A percentile compares a stretch with the other conserved stretches of the same genome.
These are phyloP conservation scores for Trachythela sp. DNA, from an alignment of 64 coral and sea anemone species.

Conservation along the genomic window DNA sequence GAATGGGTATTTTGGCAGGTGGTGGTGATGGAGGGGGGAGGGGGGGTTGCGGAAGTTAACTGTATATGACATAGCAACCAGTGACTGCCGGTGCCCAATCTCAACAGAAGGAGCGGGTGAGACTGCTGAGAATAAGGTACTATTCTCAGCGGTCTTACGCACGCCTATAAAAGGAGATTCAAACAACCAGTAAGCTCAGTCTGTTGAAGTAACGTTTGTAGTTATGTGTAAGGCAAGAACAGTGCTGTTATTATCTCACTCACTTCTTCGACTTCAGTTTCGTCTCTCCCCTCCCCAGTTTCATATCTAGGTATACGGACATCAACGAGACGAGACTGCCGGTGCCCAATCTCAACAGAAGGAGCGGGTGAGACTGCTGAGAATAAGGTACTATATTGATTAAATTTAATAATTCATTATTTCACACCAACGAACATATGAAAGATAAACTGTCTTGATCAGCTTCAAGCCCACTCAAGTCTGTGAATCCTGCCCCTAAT, in stretches of 20 bases:
- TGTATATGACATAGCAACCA: slow-evolving; percentile 5
- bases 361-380: too few species aligned
- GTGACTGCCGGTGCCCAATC: not conserved
- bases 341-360: too few species aligned
- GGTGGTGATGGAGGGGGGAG: not conserved
- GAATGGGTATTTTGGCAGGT: not conserved
- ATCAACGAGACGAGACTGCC: too few species aligned
- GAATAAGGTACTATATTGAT: too few species aligned
- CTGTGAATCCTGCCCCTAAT: too few species aligned
- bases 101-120: not conserved
- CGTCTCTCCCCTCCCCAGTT: too few species aligned
- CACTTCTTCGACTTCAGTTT: not conserved
- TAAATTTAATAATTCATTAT: too few species aligned
- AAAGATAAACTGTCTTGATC: too few species aligned
- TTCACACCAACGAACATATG: too few species aligned
- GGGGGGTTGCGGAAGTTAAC: not conserved
- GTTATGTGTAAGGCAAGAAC: not conserved
- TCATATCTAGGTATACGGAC: too few species aligned
- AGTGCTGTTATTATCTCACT: slow-evolving; percentile 2
- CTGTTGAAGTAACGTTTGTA: not conserved
- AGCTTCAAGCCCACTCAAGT: too few species aligned
- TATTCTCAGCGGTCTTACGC: slow-evolving; percentile 7
- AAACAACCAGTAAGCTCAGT: not conserved
- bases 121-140: slow-evolving; percentile 13
- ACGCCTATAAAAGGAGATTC: not conserved